Conservation (phyloP, 2,888 invertebrate genomes). For the Dryobotodes eremita region DNA sequence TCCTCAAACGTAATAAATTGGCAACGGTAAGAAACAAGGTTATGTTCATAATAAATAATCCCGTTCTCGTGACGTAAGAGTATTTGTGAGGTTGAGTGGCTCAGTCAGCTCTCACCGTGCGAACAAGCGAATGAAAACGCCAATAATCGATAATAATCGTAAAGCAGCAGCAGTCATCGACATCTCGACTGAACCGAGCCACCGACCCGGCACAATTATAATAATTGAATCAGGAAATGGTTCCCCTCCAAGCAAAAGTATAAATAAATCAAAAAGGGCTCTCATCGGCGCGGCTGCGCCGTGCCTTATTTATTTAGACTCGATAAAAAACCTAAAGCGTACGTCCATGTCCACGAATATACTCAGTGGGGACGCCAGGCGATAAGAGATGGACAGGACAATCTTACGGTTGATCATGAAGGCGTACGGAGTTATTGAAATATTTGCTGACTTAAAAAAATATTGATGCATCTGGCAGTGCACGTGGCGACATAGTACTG, state of each 20-base stretch:
- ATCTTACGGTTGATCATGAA: conserved; percentile 19
- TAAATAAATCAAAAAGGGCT: conserved; percentile 83
- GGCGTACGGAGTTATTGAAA: conserved; percentile 1
- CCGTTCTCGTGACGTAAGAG: conserved; percentile 48
- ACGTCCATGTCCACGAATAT: conserved; percentile 53
- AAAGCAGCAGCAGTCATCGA: conserved; percentile 67
- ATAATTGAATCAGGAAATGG: conserved; percentile 86
- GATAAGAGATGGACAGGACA: conserved; percentile 29
- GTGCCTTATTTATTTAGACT: conserved; percentile 79
- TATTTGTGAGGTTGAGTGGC: conserved; percentile 21
- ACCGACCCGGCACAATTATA: conserved; percentile 78
- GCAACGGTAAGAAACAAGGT: conserved; percentile 50
- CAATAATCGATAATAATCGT: conserved; percentile 71
- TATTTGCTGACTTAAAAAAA: background rate
- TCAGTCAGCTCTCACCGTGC: conserved; percentile 30
- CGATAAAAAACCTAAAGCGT: conserved; percentile 72
- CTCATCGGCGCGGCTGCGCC: conserved; percentile 72
- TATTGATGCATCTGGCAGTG: background rate
- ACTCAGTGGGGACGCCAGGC: conserved; percentile 33
- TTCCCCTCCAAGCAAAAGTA: conserved; percentile 77
- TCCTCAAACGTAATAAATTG: conserved; percentile 52
- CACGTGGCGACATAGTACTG: background rate
- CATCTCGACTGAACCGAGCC: conserved; percentile 55
- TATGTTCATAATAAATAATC: conserved; percentile 47
- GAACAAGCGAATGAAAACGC: conserved; percentile 64